Conservation (phyloP, 2,888 invertebrate genomes). For the Nasonovia ribisnigri region DNA sequence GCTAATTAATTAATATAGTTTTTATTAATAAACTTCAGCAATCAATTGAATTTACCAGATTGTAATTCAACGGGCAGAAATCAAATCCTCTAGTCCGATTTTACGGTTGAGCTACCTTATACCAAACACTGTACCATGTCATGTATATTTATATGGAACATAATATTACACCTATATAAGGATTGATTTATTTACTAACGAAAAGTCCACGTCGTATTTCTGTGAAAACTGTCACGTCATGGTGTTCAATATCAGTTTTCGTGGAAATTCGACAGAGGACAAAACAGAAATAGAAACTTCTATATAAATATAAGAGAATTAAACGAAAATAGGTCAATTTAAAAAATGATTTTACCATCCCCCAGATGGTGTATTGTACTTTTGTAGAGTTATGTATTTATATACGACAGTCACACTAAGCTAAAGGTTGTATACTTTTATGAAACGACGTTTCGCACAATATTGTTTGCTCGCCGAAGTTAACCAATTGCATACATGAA, state of each 20-base stretch:
- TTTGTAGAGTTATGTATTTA: background rate
- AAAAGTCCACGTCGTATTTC: background rate
- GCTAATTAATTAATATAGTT: background rate
- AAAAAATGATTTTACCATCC: slow-evolving; percentile 26
- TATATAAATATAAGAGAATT: background rate
- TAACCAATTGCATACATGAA: background rate
- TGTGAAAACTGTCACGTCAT: background rate
- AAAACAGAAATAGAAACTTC: background rate
- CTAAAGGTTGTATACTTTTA: background rate
- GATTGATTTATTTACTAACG: slow-evolving; percentile 2
- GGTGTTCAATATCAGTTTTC: background rate
- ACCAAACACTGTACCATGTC: background rate
- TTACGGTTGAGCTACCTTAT: background rate
- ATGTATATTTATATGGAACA: slow-evolving; percentile 4
- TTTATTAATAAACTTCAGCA: background rate
- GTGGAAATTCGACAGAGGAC: background rate
- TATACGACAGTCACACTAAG: background rate
- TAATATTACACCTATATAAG: slow-evolving; percentile 3
- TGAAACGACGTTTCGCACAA: background rate
- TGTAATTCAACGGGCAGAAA: background rate
- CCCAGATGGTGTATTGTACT: background rate
- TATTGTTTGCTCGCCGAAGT: background rate
- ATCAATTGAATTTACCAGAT: background rate
- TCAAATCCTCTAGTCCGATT: background rate
- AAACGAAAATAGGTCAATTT: slow-evolving; percentile 3